These are phyloP conservation scores for Piprites chloris DNA, from an alignment of 2,113 vertebrate genomes.

Conservation along the genomic window DNA sequence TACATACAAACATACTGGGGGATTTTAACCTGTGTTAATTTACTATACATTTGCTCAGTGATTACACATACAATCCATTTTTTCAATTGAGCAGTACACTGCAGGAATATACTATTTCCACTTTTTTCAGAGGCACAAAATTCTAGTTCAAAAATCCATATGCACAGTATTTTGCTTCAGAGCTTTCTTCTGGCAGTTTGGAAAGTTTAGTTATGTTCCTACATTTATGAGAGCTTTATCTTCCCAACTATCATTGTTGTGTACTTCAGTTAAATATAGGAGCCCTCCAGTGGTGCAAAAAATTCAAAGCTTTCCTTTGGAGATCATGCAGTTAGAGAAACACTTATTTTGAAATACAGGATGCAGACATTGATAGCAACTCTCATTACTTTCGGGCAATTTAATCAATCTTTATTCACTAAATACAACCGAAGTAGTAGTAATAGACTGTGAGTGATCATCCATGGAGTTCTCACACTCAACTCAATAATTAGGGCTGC, in stretches of 20 bases:
- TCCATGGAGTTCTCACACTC: neutral
- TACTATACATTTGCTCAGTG: neutral
- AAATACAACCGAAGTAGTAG: neutral
- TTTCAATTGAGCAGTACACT: neutral
- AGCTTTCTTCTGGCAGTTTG: neutral
- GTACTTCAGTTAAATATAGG: neutral
- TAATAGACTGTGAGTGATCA: neutral
- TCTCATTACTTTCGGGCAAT: neutral
- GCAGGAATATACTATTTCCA: neutral
- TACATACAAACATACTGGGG: neutral
- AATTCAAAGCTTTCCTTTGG: neutral
- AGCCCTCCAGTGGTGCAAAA: conserved; percentile 24
- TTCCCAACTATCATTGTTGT: neutral
- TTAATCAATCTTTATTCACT: neutral
- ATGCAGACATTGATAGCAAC: neutral
- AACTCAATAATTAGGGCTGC: neutral
- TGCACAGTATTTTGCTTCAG: neutral
- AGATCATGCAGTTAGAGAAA: neutral
- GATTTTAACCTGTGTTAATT: neutral
- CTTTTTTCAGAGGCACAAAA: neutral
- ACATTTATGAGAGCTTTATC: neutral
- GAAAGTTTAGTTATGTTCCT: neutral
- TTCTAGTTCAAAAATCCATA: neutral
- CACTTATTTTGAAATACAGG: neutral
- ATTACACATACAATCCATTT: neutral